These are phyloP conservation scores for Lontra canadensis DNA, from an alignment of 2,113 vertebrate genomes.

Conservation along the genomic window DNA sequence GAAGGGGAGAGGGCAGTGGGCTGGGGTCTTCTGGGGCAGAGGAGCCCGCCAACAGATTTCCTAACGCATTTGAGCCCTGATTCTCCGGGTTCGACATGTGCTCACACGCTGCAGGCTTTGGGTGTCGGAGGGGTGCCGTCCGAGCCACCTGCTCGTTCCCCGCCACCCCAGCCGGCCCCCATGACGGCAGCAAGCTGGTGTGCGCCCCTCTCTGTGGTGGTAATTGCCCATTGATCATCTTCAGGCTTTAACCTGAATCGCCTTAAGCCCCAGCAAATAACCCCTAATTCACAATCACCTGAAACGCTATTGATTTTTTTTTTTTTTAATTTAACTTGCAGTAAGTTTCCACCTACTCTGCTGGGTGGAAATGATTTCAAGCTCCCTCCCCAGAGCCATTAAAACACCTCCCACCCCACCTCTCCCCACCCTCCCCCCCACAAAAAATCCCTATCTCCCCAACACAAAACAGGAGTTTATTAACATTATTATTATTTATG, in stretches of 20 bases:
- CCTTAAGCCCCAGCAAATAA: conserved; percentile 42
- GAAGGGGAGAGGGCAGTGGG: background rate
- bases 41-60: background rate
- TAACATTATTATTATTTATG: background rate
- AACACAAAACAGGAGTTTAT: background rate
- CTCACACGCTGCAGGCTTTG: rapidly evolving
- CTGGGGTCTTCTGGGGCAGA: background rate
- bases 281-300: conserved; percentile 55
- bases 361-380: background rate
- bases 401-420: background rate
- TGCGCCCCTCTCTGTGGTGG: background rate
- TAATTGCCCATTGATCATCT: conserved; percentile 32
- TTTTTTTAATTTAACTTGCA: conserved; percentile 14
- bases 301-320: conserved; percentile 59
- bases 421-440: no score
- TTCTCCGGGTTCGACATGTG: rapidly evolving
- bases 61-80: rapidly evolving
- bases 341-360: background rate
- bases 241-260: conserved; percentile 38
- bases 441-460: background rate
- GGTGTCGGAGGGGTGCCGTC: rapidly evolving
- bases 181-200: rapidly evolving
- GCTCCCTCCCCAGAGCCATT: background rate
- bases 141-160: rapidly evolving
- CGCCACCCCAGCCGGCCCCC: background rate